A percentile compares a stretch with the other conserved stretches of the same genome.
Conservation (phyloP, 2,113 vertebrate genomes). For the Cryptoleucopteryx plumbea region DNA sequence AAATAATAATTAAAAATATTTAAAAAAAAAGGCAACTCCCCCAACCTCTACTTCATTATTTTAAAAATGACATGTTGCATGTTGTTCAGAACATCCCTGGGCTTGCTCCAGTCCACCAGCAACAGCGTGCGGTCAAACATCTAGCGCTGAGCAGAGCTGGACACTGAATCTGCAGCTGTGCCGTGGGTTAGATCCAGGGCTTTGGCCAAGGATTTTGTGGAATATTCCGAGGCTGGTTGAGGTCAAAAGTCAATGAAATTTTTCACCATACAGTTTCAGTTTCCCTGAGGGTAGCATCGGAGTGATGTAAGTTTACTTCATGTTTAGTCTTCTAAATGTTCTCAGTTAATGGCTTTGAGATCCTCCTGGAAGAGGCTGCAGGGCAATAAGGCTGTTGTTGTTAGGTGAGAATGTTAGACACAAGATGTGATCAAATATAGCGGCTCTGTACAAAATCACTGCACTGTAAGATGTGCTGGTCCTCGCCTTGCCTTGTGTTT, state of each 20-base stretch:
- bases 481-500: neutral
- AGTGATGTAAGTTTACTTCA: neutral
- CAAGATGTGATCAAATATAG: neutral
- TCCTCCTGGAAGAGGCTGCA: neutral
- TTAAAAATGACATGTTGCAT: rapidly evolving
- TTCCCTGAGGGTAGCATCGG: neutral
- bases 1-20: neutral
- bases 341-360: neutral
- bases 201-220: neutral
- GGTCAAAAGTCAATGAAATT: neutral
- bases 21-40: neutral
- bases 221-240: rapidly evolving
- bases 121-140: neutral
- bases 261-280: neutral
- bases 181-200: rapidly evolving
- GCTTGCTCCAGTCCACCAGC: neutral
- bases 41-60: neutral
- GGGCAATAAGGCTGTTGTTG: neutral
- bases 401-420: neutral
- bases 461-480: rapidly evolving
- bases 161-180: neutral
- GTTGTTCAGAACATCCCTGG: neutral
- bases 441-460: neutral
- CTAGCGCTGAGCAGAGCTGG: neutral
- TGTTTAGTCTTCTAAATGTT: neutral